phyloP scores from a whole-genome alignment of 2,797 vertebrate genomes.

The Monodelphis domestica region DNA sequence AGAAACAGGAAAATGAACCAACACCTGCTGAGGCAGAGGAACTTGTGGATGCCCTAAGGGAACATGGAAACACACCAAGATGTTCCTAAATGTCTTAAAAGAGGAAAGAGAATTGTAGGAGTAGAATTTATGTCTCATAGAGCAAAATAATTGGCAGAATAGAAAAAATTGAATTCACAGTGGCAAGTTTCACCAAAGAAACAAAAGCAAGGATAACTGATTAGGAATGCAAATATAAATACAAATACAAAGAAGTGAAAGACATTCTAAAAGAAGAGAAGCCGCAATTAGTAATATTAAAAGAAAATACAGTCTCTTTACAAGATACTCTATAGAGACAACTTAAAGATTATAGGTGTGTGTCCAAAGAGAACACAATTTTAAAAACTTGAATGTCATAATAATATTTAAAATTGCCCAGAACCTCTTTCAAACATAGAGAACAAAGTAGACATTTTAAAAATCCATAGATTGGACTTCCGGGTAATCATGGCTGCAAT shows the following conservation, averaged over 20 bases:
- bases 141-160: neutral
- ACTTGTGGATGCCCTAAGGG: neutral
- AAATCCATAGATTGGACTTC: neutral
- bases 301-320: neutral
- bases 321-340: neutral
- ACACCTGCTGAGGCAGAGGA: neutral
- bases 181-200: neutral
- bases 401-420: neutral
- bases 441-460: neutral
- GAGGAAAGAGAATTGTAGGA: neutral
- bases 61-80: neutral
- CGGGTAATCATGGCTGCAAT: no score
- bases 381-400: neutral
- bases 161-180: neutral
- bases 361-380: neutral
- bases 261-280: neutral
- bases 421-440: neutral
- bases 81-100: neutral
- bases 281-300: neutral
- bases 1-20: neutral
- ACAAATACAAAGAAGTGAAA: neutral
- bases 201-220: neutral
- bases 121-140: neutral
- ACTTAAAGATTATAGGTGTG: neutral
- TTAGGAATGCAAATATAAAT: neutral